phyloP scores from a whole-genome alignment of 2,888 invertebrate genomes.

The Torymus tubicola region DNA sequence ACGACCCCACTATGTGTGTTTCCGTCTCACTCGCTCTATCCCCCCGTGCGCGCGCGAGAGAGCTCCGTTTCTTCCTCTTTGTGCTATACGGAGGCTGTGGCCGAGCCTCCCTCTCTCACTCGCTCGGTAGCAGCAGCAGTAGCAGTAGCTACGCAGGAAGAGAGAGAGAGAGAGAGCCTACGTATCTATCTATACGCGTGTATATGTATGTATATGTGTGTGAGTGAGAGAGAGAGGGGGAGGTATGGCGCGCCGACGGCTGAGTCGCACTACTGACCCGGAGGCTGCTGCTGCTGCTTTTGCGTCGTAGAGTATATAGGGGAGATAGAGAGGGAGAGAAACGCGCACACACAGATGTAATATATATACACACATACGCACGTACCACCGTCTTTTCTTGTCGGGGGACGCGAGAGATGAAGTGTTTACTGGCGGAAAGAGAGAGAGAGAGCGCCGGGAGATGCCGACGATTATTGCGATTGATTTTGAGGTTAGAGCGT shows the following conservation, averaged over 20 bases:
- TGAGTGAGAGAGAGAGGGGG: not conserved
- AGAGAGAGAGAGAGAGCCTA: no score
- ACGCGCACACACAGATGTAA: no score
- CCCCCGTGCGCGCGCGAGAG: not conserved
- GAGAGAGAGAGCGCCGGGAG: slow-evolving; percentile 12
- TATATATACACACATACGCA: no score
- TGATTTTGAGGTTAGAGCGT: slow-evolving; percentile 36
- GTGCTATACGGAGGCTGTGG: not conserved
- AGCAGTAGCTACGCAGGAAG: not conserved
- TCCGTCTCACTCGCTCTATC: not conserved
- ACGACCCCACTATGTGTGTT: not conserved
- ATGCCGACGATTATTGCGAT: slow-evolving; percentile 39
- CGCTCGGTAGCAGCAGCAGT: not conserved
- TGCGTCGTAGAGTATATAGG: no score
- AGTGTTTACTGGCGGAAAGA: slow-evolving; percentile 44
- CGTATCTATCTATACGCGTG: not conserved
- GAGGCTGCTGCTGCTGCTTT: slow-evolving; percentile 27
- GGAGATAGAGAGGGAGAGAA: no score
- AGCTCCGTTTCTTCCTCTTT: not conserved
- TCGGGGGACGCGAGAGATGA: not conserved
- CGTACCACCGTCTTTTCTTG: no score
- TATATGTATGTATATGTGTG: not conserved
- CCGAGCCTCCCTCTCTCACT: not conserved
- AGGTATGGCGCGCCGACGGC: slow-evolving; percentile 33
- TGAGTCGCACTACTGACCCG: slow-evolving; percentile 56